Conservation (phyloP, 2,888 invertebrate species). For the Caenorhabditis zanzibari region DNA sequence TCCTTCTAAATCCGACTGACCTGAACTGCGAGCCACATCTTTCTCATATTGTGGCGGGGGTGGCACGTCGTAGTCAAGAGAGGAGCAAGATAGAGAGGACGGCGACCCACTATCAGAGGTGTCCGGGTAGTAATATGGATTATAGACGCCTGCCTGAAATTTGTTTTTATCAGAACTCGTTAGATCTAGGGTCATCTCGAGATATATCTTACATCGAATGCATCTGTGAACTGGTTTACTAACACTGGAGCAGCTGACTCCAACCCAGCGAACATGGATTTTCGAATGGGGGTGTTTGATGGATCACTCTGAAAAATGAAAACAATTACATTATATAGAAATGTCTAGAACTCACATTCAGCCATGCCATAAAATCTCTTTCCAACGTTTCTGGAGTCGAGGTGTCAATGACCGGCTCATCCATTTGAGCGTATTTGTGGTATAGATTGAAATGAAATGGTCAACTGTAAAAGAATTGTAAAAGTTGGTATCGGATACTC, state of each 20-base stretch:
- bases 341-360: conserved; percentile 68
- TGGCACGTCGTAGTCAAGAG: conserved; percentile 67
- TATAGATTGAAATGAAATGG: conserved; percentile 21
- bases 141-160: conserved; percentile 44
- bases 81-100: conserved; percentile 70
- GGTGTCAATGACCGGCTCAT: conserved; percentile 78
- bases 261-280: conserved; percentile 20
- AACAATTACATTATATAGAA: neutral
- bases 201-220: conserved; percentile 36
- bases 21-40: conserved; percentile 71
- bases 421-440: conserved; percentile 41
- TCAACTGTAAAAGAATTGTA: conserved; percentile 31
- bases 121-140: conserved; percentile 61
- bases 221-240: conserved; percentile 54
- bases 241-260: conserved; percentile 39
- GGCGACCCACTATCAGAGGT: conserved; percentile 72
- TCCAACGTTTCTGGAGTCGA: conserved; percentile 81
- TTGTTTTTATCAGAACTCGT: too few species aligned
- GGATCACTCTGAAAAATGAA: conserved; percentile 62
- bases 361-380: conserved; percentile 82
- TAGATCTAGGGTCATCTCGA: neutral
- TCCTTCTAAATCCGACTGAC: conserved; percentile 40
- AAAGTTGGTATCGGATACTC: conserved; percentile 6
- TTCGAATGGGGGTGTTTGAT: conserved; percentile 45
- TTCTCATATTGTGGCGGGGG: conserved; percentile 67